These are phyloP conservation scores for Bos taurus DNA, from an alignment of 2,113 vertebrate genomes.

Conservation along the genomic window ARS-UCD2.0 NC_037334.1:49918501-49919000, in stretches of 20 bases:
- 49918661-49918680: background rate
- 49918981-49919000: background rate
- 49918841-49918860: background rate
- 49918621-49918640: background rate
- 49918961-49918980: background rate
- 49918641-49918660: background rate
- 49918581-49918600: background rate
- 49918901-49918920: background rate
- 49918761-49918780: background rate
- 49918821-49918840: background rate
- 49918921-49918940: background rate
- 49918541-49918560: background rate
- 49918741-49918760: background rate
- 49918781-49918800: background rate
- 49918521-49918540: background rate
- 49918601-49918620: background rate
- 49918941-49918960: background rate
- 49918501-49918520: background rate
- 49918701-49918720: background rate
- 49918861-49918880: background rate
- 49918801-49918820: background rate
- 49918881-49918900: background rate
- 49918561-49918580: background rate
- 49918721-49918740: background rate
- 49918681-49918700: background rate